Evolutionary conservation across 2,113 vertebrate species (phyloP).

Genomic region (Taurulus bubalis): DNA sequence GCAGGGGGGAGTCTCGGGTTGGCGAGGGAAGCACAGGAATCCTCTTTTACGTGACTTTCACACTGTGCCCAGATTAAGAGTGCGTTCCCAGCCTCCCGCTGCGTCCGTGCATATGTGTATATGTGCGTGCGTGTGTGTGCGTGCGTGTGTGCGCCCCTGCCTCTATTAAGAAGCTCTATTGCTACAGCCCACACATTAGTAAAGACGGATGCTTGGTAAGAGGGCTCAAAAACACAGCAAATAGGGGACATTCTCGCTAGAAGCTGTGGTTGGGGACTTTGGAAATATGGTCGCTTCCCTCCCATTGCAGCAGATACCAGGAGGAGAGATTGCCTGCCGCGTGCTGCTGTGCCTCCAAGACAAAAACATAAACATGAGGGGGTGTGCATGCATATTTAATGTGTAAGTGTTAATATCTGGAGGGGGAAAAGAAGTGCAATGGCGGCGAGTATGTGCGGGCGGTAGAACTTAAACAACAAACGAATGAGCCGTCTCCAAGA

Average conservation of each 20-base stretch:
- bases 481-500: constrained; percentile 68
- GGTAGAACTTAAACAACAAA: constrained; percentile 70
- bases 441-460: constrained; percentile 47
- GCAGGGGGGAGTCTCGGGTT: constrained; percentile 14
- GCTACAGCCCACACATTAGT: constrained; percentile 30
- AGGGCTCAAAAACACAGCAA: constrained; percentile 39
- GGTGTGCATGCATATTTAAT: constrained; percentile 79
- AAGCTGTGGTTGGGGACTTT: background rate
- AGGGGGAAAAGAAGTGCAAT: constrained; percentile 59
- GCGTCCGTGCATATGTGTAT: constrained; percentile 11
- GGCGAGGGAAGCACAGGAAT: constrained; percentile 62
- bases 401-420: constrained; percentile 71
- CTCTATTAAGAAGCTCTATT: constrained; percentile 11
- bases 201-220: constrained; percentile 35
- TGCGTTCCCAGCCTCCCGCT: constrained; percentile 69
- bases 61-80: constrained; percentile 71
- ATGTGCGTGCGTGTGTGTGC: background rate
- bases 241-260: constrained; percentile 18
- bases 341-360: constrained; percentile 58
- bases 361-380: constrained; percentile 74
- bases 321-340: constrained; percentile 36
- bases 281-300: constrained; percentile 32
- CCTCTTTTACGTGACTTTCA: constrained; percentile 72
- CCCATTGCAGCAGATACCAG: constrained; percentile 6
- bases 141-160: constrained; percentile 1